Base-by-base conservation (phyloP, 2,888 invertebrate species). In the Stegana nigrithorax region DNA sequence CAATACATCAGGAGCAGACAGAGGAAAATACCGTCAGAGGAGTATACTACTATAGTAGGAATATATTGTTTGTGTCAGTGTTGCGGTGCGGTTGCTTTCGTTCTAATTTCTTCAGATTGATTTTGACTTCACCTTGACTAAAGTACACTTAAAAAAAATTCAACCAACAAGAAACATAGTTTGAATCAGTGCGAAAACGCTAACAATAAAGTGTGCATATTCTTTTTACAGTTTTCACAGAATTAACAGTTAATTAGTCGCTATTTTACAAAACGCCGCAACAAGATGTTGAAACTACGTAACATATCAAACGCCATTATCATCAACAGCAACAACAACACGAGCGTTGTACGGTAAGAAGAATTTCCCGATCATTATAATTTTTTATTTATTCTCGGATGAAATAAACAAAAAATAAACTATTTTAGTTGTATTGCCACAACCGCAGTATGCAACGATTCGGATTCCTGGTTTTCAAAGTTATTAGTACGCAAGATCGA, bases 401-500 rank as follows among this genome's bases (percentile, higher is more conserved):
- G 26, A 59, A 45, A 53, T 42, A 21, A 6, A 6, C 29, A 8
- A 19, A 29, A 29, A 2, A 7, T 25, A 17, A 14, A 0, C 21
- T 5, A 6, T 59, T 57, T 4, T 17, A 84, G 85, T 59, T 63
- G 74, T 5, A 66, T 83, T 61, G 75, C 81, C 53, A 81, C 83
- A 26, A 80, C 75, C 17, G 57, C 70, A 44, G 67, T 45, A 60
- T 67, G 72, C 69, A 70, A 69, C 62, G 73, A 83, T 21, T 67
- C 75, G 44, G 94, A 94, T 87, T 92, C 94, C 73, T 96, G 96
- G 95, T 87, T 96, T 62, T 94, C 93, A 71, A 96, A 95, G 85
- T 87, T 97, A 68, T 87, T 96, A 77, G 96, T 96, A 45, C 89
- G 96, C 67, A 94, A 92, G 84, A 95, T 97, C 82, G 96, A 97